Conservation (phyloP, 2,888 invertebrate genomes). For the Agrochola macilenta region DNA sequence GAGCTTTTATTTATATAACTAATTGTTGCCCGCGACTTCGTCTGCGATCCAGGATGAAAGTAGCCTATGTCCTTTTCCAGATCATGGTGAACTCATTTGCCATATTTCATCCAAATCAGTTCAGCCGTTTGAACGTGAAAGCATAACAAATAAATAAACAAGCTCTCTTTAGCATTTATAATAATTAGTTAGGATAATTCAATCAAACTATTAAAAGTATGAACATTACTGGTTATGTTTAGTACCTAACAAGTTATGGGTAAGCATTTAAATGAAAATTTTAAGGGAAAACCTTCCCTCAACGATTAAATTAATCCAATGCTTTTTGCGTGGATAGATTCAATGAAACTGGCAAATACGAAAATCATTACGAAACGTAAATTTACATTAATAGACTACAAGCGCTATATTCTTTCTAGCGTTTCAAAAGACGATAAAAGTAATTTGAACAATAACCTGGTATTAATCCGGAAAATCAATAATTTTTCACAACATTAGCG, state of each 20-base stretch:
- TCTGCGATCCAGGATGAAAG: too few relatives aligned
- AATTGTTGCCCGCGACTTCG: too few relatives aligned
- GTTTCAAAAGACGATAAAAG: slow-evolving; percentile 55
- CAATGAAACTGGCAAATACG: slow-evolving; percentile 44
- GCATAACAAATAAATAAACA: too few relatives aligned
- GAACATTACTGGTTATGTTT: background rate
- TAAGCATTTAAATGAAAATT: slow-evolving; percentile 2
- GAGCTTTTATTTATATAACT: background rate
- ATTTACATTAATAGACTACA: slow-evolving; percentile 53
- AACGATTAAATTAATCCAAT: background rate
- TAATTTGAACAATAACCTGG: slow-evolving; percentile 49
- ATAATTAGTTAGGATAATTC: background rate
- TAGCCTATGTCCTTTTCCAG: too few relatives aligned
- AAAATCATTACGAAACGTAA: slow-evolving; percentile 42
- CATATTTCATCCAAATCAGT: too few relatives aligned
- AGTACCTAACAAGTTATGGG: background rate
- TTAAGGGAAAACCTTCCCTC: background rate
- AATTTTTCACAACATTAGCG: slow-evolving; percentile 56
- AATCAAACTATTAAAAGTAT: background rate
- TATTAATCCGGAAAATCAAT: slow-evolving; percentile 61
- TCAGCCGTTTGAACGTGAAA: too few relatives aligned
- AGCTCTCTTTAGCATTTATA: too few relatives aligned
- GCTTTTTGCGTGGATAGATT: slow-evolving; percentile 41
- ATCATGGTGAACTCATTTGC: too few relatives aligned
- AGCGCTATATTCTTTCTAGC: slow-evolving; percentile 48